Base-by-base conservation (phyloP, 2,888 invertebrate genomes). In the Diaperis boleti region DNA sequence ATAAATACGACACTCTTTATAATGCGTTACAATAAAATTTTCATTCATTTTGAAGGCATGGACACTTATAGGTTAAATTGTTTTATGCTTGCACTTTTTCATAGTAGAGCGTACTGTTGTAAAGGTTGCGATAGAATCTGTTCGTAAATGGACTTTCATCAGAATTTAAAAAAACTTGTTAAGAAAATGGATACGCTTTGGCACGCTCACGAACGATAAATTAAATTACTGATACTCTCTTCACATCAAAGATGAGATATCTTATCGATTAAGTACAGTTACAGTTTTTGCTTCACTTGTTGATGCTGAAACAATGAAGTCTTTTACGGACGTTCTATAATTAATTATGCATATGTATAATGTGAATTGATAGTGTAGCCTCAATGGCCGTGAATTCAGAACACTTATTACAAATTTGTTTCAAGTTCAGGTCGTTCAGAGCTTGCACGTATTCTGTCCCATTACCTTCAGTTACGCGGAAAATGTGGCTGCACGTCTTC, bases 151-250 rank as follows among this genome's bases (percentile, higher is more conserved):
- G 35, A 54, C 42, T 41, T 42, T 41, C 54, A 54, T 54, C 42
- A 15, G 42, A 42, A 41, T 54, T 52, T n/a, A n/a, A 42, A 54
- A 54, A 54, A 52, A 52, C 39, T 39, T 52, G 29, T 22, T 52
- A 52, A 29, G 52, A 52, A 41, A 54, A 54, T 54, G 42, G 41
- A 54, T 37, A 14, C 39, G 52, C 22, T 52, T 52, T 52, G 37
- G 39, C 26, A 52, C 52, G 52, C 52, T 52, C 52, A 22, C 37
- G 50, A 35, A 50, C 35, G 17, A 22, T 50, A 52, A 52, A 52
- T 52, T 52, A 37, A 52, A 52, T 52, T 52, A 39, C 52, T 37
- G 37, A 52, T 37, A 39, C 22, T 35, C 45, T 45, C 45, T 29
- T 50, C 35, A 33, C 52, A 52, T 52, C 52, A 18, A 35, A 22